phyloP scores from a whole-genome alignment of 2,797 vertebrate species.

The Sciurus carolinensis region DNA sequence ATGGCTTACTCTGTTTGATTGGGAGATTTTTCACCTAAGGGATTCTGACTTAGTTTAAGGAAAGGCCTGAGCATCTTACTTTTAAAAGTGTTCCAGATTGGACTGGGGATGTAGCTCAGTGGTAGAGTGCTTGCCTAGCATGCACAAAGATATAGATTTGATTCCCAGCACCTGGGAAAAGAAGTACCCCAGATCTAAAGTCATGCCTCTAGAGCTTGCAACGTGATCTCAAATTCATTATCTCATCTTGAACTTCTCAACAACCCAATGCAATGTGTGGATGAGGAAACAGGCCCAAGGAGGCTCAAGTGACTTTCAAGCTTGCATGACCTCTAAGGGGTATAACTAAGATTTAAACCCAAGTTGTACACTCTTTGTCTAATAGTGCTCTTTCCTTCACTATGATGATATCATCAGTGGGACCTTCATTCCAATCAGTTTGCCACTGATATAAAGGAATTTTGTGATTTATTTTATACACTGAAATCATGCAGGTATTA shows the following conservation, averaged over 20 bases:
- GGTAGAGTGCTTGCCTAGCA: no score
- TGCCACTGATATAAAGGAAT: not conserved
- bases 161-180: not conserved
- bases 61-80: not conserved
- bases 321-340: not conserved
- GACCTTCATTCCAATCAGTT: not conserved
- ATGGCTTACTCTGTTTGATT: not conserved
- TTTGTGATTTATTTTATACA: not conserved
- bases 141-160: not conserved
- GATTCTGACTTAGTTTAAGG: not conserved
- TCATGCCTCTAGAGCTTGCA: not conserved
- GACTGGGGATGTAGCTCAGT: not conserved
- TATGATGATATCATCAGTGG: not conserved
- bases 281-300: not conserved
- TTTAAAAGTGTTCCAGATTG: not conserved
- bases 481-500: not conserved
- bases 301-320: slow-evolving; percentile 20
- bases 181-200: not conserved
- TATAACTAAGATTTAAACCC: not conserved
- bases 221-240: not conserved
- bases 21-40: not conserved
- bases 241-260: not conserved
- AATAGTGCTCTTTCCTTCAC: not conserved
- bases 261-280: not conserved
- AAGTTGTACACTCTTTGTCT: not conserved